Conservation (phyloP, 2,113 vertebrate genomes). For the Perca schrenkii region DNA sequence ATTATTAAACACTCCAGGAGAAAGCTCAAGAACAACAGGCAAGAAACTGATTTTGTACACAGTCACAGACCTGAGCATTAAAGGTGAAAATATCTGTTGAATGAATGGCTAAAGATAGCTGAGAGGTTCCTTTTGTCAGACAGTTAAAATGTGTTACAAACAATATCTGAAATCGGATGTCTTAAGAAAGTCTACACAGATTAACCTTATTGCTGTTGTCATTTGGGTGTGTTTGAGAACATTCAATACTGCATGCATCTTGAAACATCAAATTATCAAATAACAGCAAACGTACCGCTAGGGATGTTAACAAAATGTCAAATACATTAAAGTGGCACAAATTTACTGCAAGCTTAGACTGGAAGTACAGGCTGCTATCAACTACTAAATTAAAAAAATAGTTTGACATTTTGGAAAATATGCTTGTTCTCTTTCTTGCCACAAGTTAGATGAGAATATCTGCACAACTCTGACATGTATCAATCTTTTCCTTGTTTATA, state of each 20-base stretch:
- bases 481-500: neutral
- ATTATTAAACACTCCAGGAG: conserved; percentile 84
- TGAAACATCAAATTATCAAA: neutral
- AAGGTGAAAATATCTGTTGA: conserved; percentile 32
- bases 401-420: neutral
- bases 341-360: neutral
- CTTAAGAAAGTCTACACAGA: neutral
- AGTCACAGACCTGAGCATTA: conserved; percentile 32
- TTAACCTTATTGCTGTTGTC: neutral
- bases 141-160: neutral
- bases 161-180: neutral
- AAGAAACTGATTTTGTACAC: conserved; percentile 56
- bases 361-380: neutral
- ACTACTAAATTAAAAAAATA: neutral
- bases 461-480: neutral
- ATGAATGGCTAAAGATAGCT: conserved; percentile 3
- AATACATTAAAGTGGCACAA: neutral
- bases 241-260: neutral
- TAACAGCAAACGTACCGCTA: neutral
- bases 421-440: neutral
- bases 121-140: neutral
- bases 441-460: neutral
- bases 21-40: conserved; percentile 72
- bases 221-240: neutral
- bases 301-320: neutral